Conservation (phyloP, 1,140 invertebrate species). For the Coboldia fuscipes region DNA sequence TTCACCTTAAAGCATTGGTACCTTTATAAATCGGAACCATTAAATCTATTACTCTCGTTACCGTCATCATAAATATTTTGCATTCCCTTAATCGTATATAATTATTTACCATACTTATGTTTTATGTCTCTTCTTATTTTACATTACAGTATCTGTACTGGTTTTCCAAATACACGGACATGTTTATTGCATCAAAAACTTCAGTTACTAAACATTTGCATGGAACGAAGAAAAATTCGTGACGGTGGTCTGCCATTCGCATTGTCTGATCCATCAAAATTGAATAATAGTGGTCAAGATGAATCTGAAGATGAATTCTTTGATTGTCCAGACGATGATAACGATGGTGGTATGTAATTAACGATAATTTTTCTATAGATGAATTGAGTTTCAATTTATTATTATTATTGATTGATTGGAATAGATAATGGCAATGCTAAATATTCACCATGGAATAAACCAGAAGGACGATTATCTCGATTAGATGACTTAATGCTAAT, state of each 20-base stretch:
- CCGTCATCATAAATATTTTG: too few relatives aligned
- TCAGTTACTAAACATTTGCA: conserved; percentile 93
- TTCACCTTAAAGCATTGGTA: too few relatives aligned
- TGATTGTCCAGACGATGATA: conserved; percentile 48
- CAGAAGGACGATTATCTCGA: conserved; percentile 46
- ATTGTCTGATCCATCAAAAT: conserved; percentile 1
- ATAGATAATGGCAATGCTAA: conserved; percentile 14
- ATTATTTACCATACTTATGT: neutral
- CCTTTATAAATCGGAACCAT: too few relatives aligned
- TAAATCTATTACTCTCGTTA: too few relatives aligned
- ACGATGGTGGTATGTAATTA: conserved; percentile 25
- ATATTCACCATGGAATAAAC: conserved; percentile 38
- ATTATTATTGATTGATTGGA: too few relatives aligned
- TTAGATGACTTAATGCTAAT: conserved; percentile 43
- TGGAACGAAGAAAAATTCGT: conserved; percentile 46
- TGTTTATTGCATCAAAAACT: conserved; percentile 88
- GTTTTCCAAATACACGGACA: conserved; percentile 61
- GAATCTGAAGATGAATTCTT: conserved; percentile 67
- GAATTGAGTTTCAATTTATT: too few relatives aligned
- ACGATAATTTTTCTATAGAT: too few relatives aligned
- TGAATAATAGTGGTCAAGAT: conserved; percentile 13
- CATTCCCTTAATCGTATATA: neutral
- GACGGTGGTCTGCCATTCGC: conserved; percentile 19
- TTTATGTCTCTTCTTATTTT: conserved; percentile 14
- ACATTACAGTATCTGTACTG: conserved; percentile 45